Evolutionary conservation across 35 echinoderm and acorn worm genomes (phyloP).

Genomic region (Ophiothrix spiculata): DNA sequence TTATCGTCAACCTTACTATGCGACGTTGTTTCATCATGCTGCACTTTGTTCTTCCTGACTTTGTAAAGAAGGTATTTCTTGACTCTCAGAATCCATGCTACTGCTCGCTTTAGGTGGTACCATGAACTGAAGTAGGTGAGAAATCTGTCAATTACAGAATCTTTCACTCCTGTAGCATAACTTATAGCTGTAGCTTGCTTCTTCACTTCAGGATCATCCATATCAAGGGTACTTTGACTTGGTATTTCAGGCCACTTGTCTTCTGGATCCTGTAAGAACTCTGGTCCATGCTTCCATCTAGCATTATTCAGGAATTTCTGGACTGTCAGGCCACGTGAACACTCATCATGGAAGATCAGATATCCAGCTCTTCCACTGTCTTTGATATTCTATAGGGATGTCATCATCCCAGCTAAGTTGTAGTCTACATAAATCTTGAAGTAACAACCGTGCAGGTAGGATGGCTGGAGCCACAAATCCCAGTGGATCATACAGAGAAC

Average conservation of each 20-base stretch:
- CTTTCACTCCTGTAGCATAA: neutral
- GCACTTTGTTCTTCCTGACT: neutral
- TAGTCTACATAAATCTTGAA: constrained; percentile 34
- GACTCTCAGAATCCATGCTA: constrained; percentile 16
- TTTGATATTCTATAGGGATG: neutral
- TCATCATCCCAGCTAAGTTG: constrained; percentile 24
- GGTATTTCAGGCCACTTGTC: neutral
- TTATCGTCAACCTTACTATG: neutral
- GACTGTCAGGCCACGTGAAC: constrained; percentile 25
- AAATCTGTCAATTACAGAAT: neutral
- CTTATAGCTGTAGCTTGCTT: neutral
- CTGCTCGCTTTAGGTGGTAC: neutral
- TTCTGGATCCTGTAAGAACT: constrained; percentile 6
- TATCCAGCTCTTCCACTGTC: constrained; percentile 27
- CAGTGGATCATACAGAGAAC: constrained; percentile 50
- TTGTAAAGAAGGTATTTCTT: neutral
- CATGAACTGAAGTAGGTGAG: neutral
- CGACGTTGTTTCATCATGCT: neutral
- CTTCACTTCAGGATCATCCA: constrained; percentile 6
- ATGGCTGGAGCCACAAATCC: constrained; percentile 51
- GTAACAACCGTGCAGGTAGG: constrained; percentile 19
- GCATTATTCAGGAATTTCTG: neutral
- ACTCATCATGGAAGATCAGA: neutral
- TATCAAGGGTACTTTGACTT: neutral
- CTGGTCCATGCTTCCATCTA: constrained; percentile 28